Evolutionary conservation across 2,113 vertebrate genomes (phyloP).

Genomic region (Coptodon bakossiorum): DNA sequence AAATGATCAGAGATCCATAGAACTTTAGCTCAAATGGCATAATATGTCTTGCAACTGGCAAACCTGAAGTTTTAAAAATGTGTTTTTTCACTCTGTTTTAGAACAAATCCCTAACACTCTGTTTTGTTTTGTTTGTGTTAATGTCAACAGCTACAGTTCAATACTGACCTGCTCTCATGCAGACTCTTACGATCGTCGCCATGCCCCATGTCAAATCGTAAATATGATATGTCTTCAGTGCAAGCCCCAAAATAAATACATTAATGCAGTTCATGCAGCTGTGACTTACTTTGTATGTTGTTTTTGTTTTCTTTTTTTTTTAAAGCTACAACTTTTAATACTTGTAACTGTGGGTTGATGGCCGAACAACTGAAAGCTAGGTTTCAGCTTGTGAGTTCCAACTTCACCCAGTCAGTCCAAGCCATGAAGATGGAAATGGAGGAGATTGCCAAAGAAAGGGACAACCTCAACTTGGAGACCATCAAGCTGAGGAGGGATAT

Average conservation of each 20-base stretch:
- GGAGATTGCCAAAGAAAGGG: constrained; percentile 31
- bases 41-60: not conserved
- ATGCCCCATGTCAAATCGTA: fast-evolving
- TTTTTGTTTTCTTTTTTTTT: not conserved
- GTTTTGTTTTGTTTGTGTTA: not conserved
- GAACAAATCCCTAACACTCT: not conserved
- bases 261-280: not conserved
- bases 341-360: constrained; percentile 1
- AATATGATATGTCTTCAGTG: not conserved
- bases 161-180: fast-evolving
- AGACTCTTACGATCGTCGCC: fast-evolving
- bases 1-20: not conserved
- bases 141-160: constrained; percentile 12
- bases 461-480: constrained; percentile 43
- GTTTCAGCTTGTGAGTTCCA: constrained; percentile 34
- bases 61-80: not conserved
- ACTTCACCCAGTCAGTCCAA: constrained; percentile 58
- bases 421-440: constrained; percentile 44
- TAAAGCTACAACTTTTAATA: fast-evolving
- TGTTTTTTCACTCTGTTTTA: not conserved
- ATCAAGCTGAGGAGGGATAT: constrained; percentile 61
- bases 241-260: not conserved
- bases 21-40: not conserved
- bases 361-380: constrained; percentile 4
- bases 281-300: not conserved